Base-by-base conservation (phyloP, 2,797 vertebrate genomes). In the Psittacula echo region DNA sequence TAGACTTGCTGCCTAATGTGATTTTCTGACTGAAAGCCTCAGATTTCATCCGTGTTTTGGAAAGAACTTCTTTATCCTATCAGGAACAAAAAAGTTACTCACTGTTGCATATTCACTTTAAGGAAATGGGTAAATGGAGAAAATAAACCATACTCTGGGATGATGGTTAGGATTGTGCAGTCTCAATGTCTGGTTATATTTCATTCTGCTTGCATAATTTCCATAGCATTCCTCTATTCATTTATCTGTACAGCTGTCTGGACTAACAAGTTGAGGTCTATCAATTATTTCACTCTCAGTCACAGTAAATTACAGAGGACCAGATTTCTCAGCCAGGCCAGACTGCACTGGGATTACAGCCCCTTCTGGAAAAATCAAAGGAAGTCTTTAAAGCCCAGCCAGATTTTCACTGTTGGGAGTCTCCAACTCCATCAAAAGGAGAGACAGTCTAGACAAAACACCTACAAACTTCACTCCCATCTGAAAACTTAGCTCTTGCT, bases 371-470 rank as follows among this genome's bases (percentile, higher is more conserved):
- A 93, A 93, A 93, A 94, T 93, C 93, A 96, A 95, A 96, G 81
- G 67, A 68, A 87, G 53, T 22, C 91, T 95, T 96, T 91, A 94
- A 94, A 95, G 93, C 53, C 70, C 79, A 94, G 91, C 53, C 95
- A 95, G 91, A 62, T 81, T 94, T 66, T 91, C 85, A 81, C 85
- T 93, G 79, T 70, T 91, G 88, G 53, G 88, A 96, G 93, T 78
- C 79, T 95, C 85, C 83, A 86, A 11, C 73, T 86, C 93, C 91
- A 96, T 95, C 94, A 96, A 94, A 95, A 96, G 87, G 66, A 90
- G 83, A 96, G 50, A 62, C 87, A 93, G 94, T 94, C 96, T 94
- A 96, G 95, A 94, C 93, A 94, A 91, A 93, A 94, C 94, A 96
- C 91, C 87, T 96, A 96, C 93, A 95, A 95, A 91, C 70, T 81